Base-by-base conservation (phyloP, 2,888 invertebrate species). In the Abscondita cerata region DNA sequence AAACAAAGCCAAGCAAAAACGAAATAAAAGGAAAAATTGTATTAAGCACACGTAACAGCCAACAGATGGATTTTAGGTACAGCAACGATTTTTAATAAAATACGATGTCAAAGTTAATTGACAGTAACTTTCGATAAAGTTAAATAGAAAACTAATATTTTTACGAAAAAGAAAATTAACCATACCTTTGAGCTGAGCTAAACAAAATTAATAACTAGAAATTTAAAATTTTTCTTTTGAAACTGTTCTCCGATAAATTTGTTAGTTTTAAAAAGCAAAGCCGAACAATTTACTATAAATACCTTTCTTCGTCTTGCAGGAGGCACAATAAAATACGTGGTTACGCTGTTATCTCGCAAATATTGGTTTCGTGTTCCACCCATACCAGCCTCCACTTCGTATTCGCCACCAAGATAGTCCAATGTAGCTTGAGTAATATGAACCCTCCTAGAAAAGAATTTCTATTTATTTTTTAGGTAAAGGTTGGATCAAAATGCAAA, bases 251-350 rank as follows among this genome's bases (percentile, higher is more conserved):
- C 6, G 6, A 31, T 9, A 50, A 47, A 46, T 13, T 25, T 13
- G 31, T 31, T 50, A 50, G 15, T 33, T 50, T 16, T 19, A n/a
- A n/a, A 52, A 52, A 47, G 47, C 47, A 47, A 33, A 19, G n/a
- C 47, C 18, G 6, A 25, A 25, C 18, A 50, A 40, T 47, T 51
- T 47, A 41, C 57, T 31, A 55, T 57, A 69, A 80, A 79, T 83
- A 93, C 93, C 87, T 93, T 93, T 83, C 93, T 85, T 66, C 93
- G 83, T 69, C 93, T 86, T 25, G 90, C 89, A 15, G 95, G 92
- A 46, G 95, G 94, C 63, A 94, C 89, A 75, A 96, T 93, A 79
- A 96, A 93, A 81, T 90, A 96, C 0, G 95, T 94, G 68, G 91
- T 90, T 68, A 92, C 89, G 67, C 91, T 90, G 77, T 93, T 91